phyloP scores from a whole-genome alignment of 2,113 vertebrate genomes.

The Condylura cristata region DNA sequence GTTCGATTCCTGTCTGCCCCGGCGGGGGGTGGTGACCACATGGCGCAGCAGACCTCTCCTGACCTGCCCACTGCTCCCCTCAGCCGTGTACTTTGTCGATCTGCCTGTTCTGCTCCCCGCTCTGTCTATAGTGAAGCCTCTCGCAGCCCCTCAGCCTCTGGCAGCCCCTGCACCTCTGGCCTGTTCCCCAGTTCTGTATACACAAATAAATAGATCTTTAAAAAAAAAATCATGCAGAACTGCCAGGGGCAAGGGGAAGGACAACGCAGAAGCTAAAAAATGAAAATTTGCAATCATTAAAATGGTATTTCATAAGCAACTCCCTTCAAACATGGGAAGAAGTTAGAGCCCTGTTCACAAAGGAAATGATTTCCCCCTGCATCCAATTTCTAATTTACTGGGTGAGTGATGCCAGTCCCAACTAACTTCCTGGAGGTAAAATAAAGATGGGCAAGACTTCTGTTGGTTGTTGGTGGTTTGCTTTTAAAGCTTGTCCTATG shows the following conservation, averaged over 20 bases:
- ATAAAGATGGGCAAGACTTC: constrained; percentile 29
- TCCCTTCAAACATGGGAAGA: neutral
- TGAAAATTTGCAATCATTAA: neutral
- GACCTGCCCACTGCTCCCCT: no score
- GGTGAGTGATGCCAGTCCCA: neutral
- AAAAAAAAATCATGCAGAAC: no score
- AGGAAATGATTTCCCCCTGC: constrained; percentile 19
- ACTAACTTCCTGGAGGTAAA: neutral
- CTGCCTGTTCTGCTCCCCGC: no score
- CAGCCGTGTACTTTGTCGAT: no score
- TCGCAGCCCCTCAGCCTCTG: no score
- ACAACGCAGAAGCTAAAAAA: neutral
- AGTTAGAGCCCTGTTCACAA: neutral
- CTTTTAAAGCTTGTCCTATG: neutral
- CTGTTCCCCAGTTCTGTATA: no score
- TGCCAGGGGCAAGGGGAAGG: neutral
- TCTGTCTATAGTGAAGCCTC: no score
- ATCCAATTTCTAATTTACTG: neutral
- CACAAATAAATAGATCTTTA: no score
- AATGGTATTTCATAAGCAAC: neutral
- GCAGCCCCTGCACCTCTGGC: no score
- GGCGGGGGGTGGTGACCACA: no score
- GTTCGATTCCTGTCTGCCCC: no score
- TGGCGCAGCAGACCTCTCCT: no score
- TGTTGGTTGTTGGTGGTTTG: neutral